Evolutionary conservation across 2,888 invertebrate species (phyloP).

Genomic region (Erebia aethiops): DNA sequence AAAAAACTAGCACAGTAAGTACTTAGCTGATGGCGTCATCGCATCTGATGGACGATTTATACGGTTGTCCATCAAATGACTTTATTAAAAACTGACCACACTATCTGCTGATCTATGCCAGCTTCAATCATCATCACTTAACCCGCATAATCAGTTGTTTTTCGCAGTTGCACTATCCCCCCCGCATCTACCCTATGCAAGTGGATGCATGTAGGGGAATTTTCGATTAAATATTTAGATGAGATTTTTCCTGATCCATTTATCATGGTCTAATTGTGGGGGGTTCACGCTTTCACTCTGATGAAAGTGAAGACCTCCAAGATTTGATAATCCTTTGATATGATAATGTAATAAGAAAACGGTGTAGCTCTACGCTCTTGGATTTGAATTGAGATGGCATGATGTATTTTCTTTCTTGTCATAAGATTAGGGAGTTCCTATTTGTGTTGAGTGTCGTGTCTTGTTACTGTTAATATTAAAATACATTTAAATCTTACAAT

Average conservation of each 20-base stretch:
- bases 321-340: conserved; percentile 74
- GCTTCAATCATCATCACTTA: conserved; percentile 39
- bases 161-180: conserved; percentile 35
- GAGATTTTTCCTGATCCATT: conserved; percentile 81
- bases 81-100: conserved; percentile 24
- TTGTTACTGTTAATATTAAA: too few relatives aligned
- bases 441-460: not conserved
- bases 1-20: too few relatives aligned
- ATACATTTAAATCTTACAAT: too few relatives aligned
- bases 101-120: conserved; percentile 18
- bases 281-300: conserved; percentile 63
- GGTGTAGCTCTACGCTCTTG: conserved; percentile 18
- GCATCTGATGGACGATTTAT: too few relatives aligned
- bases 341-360: conserved; percentile 67
- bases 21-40: too few relatives aligned
- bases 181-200: conserved; percentile 47
- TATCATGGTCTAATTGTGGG: conserved; percentile 79
- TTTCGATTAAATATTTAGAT: conserved; percentile 83
- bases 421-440: not conserved
- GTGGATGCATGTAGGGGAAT: conserved; percentile 66
- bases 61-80: not conserved
- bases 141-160: conserved; percentile 35
- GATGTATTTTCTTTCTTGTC: not conserved
- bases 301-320: conserved; percentile 59
- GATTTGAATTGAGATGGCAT: conserved; percentile 24